A percentile compares a stretch with the other conserved stretches of the same genome.
Conservation (phyloP, 2,113 vertebrate species). For the Globicephala melas region DNA sequence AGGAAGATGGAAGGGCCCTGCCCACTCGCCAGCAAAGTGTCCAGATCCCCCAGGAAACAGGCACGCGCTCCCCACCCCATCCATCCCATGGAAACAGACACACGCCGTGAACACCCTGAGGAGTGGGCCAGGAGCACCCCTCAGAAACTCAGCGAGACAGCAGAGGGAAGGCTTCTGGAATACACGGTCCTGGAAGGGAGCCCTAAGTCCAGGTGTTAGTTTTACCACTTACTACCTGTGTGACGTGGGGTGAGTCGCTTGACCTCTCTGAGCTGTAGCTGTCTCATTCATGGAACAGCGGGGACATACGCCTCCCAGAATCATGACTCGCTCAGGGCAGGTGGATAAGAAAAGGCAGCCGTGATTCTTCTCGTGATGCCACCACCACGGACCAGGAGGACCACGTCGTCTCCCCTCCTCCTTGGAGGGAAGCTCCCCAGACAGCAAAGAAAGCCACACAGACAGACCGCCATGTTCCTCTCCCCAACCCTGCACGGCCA, state of each 20-base stretch:
- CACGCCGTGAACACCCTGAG: rapidly evolving
- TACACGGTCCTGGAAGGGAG: background rate
- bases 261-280: background rate
- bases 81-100: background rate
- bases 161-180: background rate
- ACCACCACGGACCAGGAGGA: rapidly evolving
- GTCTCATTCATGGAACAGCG: background rate
- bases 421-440: rapidly evolving
- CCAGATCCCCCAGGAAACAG: background rate
- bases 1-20: background rate
- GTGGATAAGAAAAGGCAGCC: background rate
- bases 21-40: rapidly evolving
- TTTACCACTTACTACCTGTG: background rate
- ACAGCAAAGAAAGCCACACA: background rate
- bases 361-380: background rate
- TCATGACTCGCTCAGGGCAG: background rate
- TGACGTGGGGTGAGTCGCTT: background rate
- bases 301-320: rapidly evolving
- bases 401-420: background rate
- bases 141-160: background rate
- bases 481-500: background rate
- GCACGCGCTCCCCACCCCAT: background rate
- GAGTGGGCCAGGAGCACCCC: rapidly evolving
- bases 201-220: rapidly evolving
- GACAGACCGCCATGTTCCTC: background rate